These are phyloP conservation scores for Gastrophysa polygoni DNA, from an alignment of 2,888 invertebrate genomes.

Conservation along the genomic window DNA sequence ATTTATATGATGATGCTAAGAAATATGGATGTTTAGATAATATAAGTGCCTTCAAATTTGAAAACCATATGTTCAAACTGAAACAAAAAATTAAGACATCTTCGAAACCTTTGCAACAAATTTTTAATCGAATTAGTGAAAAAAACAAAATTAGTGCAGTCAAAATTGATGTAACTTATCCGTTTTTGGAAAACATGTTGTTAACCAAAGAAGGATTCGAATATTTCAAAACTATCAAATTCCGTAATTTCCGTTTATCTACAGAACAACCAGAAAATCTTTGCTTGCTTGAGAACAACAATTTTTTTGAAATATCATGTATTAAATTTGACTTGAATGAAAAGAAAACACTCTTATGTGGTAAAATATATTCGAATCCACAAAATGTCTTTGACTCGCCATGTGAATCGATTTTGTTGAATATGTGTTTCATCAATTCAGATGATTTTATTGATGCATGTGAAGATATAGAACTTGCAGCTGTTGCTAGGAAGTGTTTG, in stretches of 20 bases:
- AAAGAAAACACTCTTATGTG: no score
- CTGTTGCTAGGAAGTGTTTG: neutral
- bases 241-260: neutral
- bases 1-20: constrained; percentile 9
- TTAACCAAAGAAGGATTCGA: neutral
- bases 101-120: constrained; percentile 17
- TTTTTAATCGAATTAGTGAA: constrained; percentile 15
- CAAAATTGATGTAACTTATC: neutral
- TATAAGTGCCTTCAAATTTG: constrained; percentile 19
- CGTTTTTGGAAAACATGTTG: neutral
- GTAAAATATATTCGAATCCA: no score
- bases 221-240: neutral
- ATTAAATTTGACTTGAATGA: no score
- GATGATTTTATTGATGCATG: neutral
- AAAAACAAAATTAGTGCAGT: neutral
- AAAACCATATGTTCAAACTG: constrained; percentile 9
- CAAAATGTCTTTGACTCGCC: neutral
- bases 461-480: neutral
- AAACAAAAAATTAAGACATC: constrained; percentile 14
- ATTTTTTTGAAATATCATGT: no score
- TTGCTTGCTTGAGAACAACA: no score
- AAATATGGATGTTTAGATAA: constrained; percentile 10
- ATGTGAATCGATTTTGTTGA: neutral
- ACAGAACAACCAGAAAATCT: no score
- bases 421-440: neutral